These are phyloP conservation scores for Ommatoiulus sabulosus DNA, from an alignment of 2,888 invertebrate genomes.

Conservation along the genomic window DNA sequence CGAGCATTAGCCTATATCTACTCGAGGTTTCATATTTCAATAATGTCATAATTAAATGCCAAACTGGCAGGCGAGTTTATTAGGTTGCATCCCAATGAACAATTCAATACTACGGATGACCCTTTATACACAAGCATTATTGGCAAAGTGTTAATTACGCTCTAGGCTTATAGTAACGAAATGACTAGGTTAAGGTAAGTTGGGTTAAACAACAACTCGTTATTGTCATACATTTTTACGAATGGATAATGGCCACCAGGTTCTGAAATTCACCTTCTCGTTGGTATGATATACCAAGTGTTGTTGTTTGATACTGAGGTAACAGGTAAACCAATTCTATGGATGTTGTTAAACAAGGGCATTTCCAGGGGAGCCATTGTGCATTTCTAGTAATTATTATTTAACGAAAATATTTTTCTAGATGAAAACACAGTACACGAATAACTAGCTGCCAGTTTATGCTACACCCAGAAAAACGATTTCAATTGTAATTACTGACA, in stretches of 20 bases:
- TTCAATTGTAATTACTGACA: no score
- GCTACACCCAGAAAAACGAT: no score
- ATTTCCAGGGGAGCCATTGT: no score
- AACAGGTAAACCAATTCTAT: not conserved
- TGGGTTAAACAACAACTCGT: not conserved
- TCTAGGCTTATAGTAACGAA: not conserved
- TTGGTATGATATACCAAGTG: not conserved
- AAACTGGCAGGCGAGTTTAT: not conserved
- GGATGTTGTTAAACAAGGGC: no score
- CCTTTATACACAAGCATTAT: not conserved
- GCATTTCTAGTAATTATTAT: no score
- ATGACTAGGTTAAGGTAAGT: constrained; percentile 13
- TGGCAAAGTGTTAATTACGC: constrained; percentile 38
- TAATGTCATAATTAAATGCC: constrained; percentile 23
- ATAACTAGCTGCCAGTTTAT: no score
- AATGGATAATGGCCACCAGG: not conserved
- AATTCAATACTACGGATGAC: constrained; percentile 7
- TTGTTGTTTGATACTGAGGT: not conserved
- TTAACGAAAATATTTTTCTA: no score
- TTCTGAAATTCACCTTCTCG: not conserved
- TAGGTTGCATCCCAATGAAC: constrained; percentile 23
- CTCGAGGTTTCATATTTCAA: not conserved
- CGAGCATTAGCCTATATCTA: constrained; percentile 10
- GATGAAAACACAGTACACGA: no score
- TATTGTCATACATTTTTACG: not conserved